These are phyloP conservation scores for Epinephelus malabaricus DNA, from an alignment of 2,797 vertebrate genomes.

Conservation along the genomic window DNA sequence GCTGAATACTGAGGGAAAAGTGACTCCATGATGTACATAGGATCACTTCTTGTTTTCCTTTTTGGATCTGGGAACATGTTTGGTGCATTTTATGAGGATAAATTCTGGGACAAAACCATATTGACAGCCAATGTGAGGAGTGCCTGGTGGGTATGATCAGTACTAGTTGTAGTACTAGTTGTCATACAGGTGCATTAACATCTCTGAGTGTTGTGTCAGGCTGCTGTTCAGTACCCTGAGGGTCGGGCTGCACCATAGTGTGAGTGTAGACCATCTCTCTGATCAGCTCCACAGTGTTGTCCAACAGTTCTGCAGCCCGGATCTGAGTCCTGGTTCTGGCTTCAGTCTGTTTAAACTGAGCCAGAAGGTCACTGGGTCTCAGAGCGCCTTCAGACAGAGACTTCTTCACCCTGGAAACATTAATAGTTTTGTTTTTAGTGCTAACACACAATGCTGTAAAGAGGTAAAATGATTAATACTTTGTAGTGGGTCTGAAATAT, in stretches of 20 bases:
- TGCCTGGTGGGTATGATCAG: not conserved
- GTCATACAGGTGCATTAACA: not conserved
- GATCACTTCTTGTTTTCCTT: not conserved
- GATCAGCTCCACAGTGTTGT: slow-evolving; percentile 89
- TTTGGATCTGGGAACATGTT: not conserved
- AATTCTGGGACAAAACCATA: not conserved
- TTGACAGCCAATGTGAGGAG: not conserved
- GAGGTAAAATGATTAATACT: not conserved
- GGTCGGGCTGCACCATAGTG: slow-evolving; percentile 78
- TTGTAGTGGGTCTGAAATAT: not conserved
- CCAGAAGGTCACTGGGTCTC: slow-evolving; percentile 86
- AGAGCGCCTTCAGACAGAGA: slow-evolving; percentile 81
- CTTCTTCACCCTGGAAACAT: slow-evolving; percentile 80
- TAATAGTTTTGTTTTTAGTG: not conserved
- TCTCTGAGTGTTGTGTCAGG: not conserved
- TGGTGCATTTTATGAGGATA: not conserved
- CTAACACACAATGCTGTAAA: not conserved
- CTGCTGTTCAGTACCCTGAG: slow-evolving; percentile 74
- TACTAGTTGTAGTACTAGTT: too few species aligned
- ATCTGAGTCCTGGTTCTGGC: slow-evolving; percentile 81
- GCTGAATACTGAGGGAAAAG: not conserved
- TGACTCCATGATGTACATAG: not conserved
- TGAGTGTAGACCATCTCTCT: slow-evolving; percentile 89
- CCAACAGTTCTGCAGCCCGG: slow-evolving; percentile 86
- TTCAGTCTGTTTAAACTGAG: slow-evolving; percentile 87